Percentiles rank a stretch among this genome's conserved stretches.
These are phyloP conservation scores for Florisuga fusca DNA, from an alignment of 2,797 vertebrate species.

Conservation along the genomic window DNA sequence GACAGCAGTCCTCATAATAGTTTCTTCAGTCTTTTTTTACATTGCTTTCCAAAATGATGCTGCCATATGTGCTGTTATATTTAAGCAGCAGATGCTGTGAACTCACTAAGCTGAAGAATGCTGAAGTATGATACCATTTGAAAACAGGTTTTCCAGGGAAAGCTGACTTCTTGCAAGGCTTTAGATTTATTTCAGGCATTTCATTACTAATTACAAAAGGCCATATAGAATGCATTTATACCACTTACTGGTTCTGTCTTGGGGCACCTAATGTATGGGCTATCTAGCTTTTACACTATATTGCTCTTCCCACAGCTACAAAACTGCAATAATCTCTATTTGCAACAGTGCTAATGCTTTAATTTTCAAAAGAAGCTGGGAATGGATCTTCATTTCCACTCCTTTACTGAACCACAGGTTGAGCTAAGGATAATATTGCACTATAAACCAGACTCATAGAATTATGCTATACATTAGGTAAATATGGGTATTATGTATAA, in stretches of 20 bases:
- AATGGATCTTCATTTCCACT: not conserved
- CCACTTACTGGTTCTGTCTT: conserved; percentile 41
- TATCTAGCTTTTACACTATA: conserved; percentile 15
- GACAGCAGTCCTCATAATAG: conserved; percentile 42
- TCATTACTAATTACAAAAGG: conserved; percentile 60
- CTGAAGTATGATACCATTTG: conserved; percentile 68
- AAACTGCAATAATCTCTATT: not conserved
- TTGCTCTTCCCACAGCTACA: conserved; percentile 40
- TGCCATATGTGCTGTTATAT: conserved; percentile 75
- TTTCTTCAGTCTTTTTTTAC: conserved; percentile 65
- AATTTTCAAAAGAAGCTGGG: not conserved
- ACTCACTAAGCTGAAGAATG: conserved; percentile 69
- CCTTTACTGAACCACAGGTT: not conserved
- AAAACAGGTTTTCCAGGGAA: conserved; percentile 75
- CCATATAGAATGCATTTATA: conserved; percentile 39
- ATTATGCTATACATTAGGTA: not conserved
- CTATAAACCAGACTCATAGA: not conserved
- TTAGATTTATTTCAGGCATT: conserved; percentile 63
- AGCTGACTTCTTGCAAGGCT: conserved; percentile 65
- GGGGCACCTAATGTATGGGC: conserved; percentile 36
- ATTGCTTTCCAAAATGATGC: conserved; percentile 70
- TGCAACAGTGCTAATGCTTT: not conserved
- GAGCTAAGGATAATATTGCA: not conserved
- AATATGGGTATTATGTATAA: not conserved
- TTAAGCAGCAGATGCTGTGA: conserved; percentile 77